phyloP scores from a whole-genome alignment of 1,140 invertebrate species.

The Drosophila baimaii region DNA sequence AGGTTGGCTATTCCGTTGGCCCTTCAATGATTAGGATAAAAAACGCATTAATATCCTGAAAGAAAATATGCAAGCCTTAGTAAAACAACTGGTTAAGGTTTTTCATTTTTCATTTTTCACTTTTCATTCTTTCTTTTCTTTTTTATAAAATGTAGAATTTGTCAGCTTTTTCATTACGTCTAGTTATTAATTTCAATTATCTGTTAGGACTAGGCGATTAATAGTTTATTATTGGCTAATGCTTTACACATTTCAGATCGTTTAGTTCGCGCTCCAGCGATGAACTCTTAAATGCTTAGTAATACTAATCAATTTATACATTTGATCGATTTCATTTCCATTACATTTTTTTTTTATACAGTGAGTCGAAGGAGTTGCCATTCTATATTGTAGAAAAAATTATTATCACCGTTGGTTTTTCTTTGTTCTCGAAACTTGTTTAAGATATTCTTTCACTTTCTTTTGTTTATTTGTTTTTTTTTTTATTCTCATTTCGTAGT shows the following conservation, averaged over 20 bases:
- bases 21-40: constrained; percentile 32
- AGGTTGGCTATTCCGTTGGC: constrained; percentile 23
- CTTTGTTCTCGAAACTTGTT: constrained; percentile 47
- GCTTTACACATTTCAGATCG: constrained; percentile 69
- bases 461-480: constrained; percentile 7
- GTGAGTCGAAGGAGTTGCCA: constrained; percentile 54
- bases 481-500: constrained; percentile 43
- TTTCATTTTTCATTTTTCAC: constrained; percentile 5
- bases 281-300: constrained; percentile 54
- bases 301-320: constrained; percentile 54
- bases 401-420: constrained; percentile 62
- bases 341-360: constrained; percentile 63
- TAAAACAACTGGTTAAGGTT: constrained; percentile 23
- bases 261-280: constrained; percentile 34
- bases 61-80: constrained; percentile 4
- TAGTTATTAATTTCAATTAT: constrained; percentile 64
- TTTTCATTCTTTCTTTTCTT: constrained; percentile 33
- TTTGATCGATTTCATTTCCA: constrained; percentile 33
- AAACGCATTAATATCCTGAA: constrained; percentile 46
- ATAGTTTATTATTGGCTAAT: constrained; percentile 50
- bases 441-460: constrained; percentile 18
- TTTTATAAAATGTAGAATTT: constrained; percentile 81
- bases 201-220: constrained; percentile 62
- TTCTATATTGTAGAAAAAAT: constrained; percentile 70
- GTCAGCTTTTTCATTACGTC: constrained; percentile 62